phyloP scores from a whole-genome alignment of 1,140 invertebrate genomes.

The Diprion similis region DNA sequence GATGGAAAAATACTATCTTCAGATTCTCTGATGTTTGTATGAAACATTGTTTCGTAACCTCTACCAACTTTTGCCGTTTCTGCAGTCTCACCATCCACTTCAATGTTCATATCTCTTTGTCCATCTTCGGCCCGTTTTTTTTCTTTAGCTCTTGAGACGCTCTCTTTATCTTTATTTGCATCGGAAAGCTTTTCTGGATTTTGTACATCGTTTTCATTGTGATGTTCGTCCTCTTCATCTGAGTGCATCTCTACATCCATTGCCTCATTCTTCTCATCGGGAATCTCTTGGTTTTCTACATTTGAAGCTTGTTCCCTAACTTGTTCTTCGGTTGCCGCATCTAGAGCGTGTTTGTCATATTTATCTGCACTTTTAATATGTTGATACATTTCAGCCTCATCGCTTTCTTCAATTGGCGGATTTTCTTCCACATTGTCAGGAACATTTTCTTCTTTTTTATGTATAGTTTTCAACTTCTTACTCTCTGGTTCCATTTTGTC shows the following conservation, averaged over 20 bases:
- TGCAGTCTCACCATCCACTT: slow-evolving; percentile 80
- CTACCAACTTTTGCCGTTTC: slow-evolving; percentile 72
- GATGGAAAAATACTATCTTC: slow-evolving; percentile 37
- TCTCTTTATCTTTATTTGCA: slow-evolving; percentile 55
- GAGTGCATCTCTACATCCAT: slow-evolving; percentile 64
- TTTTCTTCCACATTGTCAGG: slow-evolving; percentile 61
- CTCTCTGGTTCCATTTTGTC: slow-evolving; percentile 53
- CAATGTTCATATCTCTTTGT: slow-evolving; percentile 60
- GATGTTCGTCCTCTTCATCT: slow-evolving; percentile 54
- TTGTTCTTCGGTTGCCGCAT: slow-evolving; percentile 84
- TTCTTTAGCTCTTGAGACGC: slow-evolving; percentile 47
- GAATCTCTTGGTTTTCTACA: slow-evolving; percentile 64
- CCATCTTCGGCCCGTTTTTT: slow-evolving; percentile 25
- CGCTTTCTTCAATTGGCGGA: slow-evolving; percentile 56
- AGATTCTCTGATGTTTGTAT: slow-evolving; percentile 66
- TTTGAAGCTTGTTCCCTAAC: slow-evolving; percentile 74
- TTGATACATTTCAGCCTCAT: slow-evolving; percentile 78
- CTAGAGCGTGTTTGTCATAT: slow-evolving; percentile 68
- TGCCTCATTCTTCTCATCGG: slow-evolving; percentile 62
- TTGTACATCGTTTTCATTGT: slow-evolving; percentile 41
- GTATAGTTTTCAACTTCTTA: slow-evolving; percentile 66
- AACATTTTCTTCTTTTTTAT: slow-evolving; percentile 56
- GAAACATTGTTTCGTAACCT: slow-evolving; percentile 73
- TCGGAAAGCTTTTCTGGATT: slow-evolving; percentile 60
- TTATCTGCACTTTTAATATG: slow-evolving; percentile 84